Conservation (phyloP, 2,113 vertebrate genomes). For the Patagioenas fasciata region DNA sequence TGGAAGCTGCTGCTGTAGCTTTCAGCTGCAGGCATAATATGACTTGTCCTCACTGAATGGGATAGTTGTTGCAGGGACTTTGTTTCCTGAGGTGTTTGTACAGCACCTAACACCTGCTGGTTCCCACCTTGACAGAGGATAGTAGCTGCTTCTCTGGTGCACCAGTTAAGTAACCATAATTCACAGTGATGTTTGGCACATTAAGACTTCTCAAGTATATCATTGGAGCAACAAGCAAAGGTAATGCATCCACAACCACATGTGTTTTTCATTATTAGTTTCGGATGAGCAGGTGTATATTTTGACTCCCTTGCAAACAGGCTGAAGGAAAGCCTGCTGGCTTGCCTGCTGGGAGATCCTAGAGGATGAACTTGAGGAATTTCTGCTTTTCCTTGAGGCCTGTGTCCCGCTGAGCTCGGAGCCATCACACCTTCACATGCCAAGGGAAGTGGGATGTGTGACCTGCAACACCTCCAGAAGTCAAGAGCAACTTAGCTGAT, state of each 20-base stretch:
- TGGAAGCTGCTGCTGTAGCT: neutral
- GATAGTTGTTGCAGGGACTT: neutral
- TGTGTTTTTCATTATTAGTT: neutral
- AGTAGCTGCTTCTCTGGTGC: neutral
- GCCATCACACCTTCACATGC: neutral
- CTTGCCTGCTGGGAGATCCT: neutral
- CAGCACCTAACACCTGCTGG: rapidly evolving
- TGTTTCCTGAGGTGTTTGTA: neutral
- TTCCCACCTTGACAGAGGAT: neutral
- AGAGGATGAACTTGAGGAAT: rapidly evolving
- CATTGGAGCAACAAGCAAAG: neutral
- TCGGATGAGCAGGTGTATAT: neutral
- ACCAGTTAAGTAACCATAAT: neutral
- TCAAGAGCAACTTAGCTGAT: neutral
- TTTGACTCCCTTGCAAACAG: neutral
- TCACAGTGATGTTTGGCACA: neutral
- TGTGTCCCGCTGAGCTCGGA: neutral
- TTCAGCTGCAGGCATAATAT: neutral
- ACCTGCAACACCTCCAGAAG: neutral
- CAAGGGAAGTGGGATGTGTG: neutral
- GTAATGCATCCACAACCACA: rapidly evolving
- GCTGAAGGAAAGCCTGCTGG: neutral
- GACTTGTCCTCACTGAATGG: neutral
- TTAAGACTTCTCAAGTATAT: neutral
- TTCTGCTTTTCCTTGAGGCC: neutral